Evolutionary conservation across 1,140 invertebrate genomes (phyloP).

Genomic region (Hestina assimilis): DNA sequence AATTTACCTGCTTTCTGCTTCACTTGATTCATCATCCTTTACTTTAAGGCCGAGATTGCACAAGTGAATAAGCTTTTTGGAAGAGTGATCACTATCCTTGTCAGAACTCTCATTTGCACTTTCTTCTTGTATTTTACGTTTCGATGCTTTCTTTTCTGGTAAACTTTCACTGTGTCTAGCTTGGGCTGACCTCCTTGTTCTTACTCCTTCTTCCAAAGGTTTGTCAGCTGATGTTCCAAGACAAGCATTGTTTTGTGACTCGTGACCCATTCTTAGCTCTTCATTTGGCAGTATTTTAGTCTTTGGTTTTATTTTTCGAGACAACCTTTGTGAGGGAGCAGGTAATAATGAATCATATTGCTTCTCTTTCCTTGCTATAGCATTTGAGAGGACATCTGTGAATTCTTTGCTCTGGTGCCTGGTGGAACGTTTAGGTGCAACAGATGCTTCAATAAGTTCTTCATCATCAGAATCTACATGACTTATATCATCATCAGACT

Average conservation of each 20-base stretch:
- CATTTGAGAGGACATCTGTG: conserved; percentile 77
- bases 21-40: conserved; percentile 48
- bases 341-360: conserved; percentile 67
- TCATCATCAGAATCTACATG: conserved; percentile 66
- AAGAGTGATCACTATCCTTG: conserved; percentile 54
- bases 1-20: conserved; percentile 48
- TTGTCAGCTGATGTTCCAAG: conserved; percentile 56
- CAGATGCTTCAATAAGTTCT: conserved; percentile 51
- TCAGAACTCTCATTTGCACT: conserved; percentile 41
- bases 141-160: conserved; percentile 39
- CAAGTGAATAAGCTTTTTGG: conserved; percentile 79
- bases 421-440: conserved; percentile 69
- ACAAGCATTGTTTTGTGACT: conserved; percentile 78
- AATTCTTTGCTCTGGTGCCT: conserved; percentile 73
- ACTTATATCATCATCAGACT: conserved; percentile 59
- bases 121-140: conserved; percentile 36
- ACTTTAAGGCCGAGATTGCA: conserved; percentile 77
- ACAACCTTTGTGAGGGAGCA: conserved; percentile 49
- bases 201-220: conserved; percentile 49
- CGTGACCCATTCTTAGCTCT: conserved; percentile 78
- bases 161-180: conserved; percentile 24
- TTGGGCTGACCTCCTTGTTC: conserved; percentile 53
- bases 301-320: conserved; percentile 79
- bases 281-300: conserved; percentile 79
- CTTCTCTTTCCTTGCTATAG: conserved; percentile 80